phyloP scores from a whole-genome alignment of 2,797 vertebrate genomes.

The Bucorvus abyssinicus region DNA sequence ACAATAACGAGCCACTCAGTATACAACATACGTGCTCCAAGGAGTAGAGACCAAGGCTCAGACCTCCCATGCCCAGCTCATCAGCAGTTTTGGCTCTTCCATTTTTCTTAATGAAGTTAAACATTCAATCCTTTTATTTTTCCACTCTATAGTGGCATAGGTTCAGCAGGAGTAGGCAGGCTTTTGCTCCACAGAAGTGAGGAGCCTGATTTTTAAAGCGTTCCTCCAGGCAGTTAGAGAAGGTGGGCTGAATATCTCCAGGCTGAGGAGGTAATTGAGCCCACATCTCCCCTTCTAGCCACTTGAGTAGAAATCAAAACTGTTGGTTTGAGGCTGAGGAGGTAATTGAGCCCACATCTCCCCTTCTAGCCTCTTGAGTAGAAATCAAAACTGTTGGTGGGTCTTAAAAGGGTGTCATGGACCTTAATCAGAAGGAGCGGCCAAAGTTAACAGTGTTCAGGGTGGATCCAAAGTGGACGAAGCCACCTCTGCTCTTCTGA shows the following conservation, averaged over 20 bases:
- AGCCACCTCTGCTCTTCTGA: not conserved
- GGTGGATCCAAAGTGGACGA: not conserved
- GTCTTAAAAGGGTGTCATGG: not conserved
- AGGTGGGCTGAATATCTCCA: not conserved
- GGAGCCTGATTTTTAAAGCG: not conserved
- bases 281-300: not conserved
- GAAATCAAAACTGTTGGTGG: not conserved
- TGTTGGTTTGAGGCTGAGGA: not conserved
- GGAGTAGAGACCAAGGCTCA: not conserved
- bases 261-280: not conserved
- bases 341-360: not conserved
- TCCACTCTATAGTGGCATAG: not conserved
- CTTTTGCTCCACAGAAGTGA: not conserved
- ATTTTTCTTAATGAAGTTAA: not conserved
- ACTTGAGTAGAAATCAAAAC: not conserved
- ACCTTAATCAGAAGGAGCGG: not conserved
- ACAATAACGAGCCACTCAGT: not conserved
- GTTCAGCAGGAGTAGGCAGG: not conserved
- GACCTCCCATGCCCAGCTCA: not conserved
- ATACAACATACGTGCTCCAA: not conserved
- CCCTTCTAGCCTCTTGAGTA: not conserved
- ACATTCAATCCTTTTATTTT: not conserved
- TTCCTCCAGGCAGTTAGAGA: not conserved
- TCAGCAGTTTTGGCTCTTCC: not conserved
- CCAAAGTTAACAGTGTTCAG: not conserved